These are phyloP conservation scores for Ceratina japonica DNA, from an alignment of 1,140 invertebrate genomes.

Conservation along the genomic window DNA sequence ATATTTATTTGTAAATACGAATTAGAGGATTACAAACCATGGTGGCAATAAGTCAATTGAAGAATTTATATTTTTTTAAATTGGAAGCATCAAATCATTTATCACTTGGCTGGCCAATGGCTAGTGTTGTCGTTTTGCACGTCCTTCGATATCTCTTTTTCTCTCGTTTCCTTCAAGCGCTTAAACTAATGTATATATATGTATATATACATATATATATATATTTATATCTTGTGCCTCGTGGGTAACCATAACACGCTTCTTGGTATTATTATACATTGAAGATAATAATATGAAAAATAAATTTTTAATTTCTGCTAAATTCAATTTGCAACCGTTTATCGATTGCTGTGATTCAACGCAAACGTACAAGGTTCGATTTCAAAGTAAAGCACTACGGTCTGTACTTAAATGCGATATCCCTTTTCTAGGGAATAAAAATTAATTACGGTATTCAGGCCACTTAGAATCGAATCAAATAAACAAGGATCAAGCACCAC, in stretches of 20 bases:
- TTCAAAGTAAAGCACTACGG: constrained; percentile 13
- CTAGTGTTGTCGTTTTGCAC: constrained; percentile 53
- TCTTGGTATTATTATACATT: constrained; percentile 17
- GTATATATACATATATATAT: too few relatives aligned
- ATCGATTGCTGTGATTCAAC: constrained; percentile 9
- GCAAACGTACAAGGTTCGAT: constrained; percentile 26
- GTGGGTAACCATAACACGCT: constrained; percentile 49
- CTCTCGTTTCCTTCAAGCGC: constrained; percentile 34
- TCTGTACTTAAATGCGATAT: constrained; percentile 10
- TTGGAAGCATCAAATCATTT: constrained; percentile 64
- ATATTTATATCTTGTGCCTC: constrained; percentile 45
- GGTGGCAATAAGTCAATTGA: constrained; percentile 50
- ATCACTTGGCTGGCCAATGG: constrained; percentile 55
- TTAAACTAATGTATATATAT: constrained; percentile 56
- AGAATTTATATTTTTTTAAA: constrained; percentile 58
- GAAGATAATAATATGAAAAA: constrained; percentile 43
- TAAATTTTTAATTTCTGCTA: constrained; percentile 42
- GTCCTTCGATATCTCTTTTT: constrained; percentile 50
- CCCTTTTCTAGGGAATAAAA: constrained; percentile 25
- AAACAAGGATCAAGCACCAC: constrained; percentile 47
- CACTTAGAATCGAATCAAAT: constrained; percentile 37
- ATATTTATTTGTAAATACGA: constrained; percentile 61
- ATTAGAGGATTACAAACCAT: constrained; percentile 62
- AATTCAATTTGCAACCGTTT: constrained; percentile 18
- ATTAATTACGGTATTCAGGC: constrained; percentile 40